Base-by-base conservation (phyloP, 2,113 vertebrate species). In the Balaenoptera acutorostrata region DNA sequence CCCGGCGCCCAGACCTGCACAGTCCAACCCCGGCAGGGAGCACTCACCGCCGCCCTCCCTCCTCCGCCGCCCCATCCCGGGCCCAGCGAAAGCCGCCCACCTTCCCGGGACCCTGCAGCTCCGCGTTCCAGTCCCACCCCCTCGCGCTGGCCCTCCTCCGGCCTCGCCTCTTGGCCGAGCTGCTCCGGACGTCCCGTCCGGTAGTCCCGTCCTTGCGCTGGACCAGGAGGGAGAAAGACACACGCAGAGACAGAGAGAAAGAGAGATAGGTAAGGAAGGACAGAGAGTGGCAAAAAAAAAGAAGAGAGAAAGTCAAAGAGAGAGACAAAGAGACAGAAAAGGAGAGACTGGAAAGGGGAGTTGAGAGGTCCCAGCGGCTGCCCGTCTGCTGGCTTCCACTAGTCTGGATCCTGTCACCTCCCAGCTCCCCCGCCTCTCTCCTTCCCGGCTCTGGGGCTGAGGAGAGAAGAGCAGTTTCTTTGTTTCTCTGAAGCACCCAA, bases 111-210 rank as follows among this genome's bases (percentile, higher is more conserved):
- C 59, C 15, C 23, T 0, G 8, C 4, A 12, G 83, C 61, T n/a
- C 33, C 3, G 27, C 6, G 7, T 57, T 21, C 39, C 31, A 1
- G 33, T 11, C 63, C 8, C 2, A 13, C 4, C 12, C 2, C 14
- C 25, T 41, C 27, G 27, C 21, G 13, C 52, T 25, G 3, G 10
- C n/a, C 31, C 1, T 18, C 46, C 36, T 31, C 36, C 1, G 4
- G 64, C 44, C 29, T n/a, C 6, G 1, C 11, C 36, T 49, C 71
- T 49, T 6, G 15, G 52, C 52, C 12, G 33, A 57, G 77, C 57
- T 10, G 1, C 52, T 29, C 18, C 0, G 6, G 20, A 39, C 0
- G 6, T 21, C 61, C 39, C 5, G 5, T 29, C 14, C 9, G 25
- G 81, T 14, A 11, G 66, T 29, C 41, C 3, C 1, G 7, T 17